Evolutionary conservation across 2,888 invertebrate genomes (phyloP).

Genomic region (Melikaiella ostensackeni): DNA sequence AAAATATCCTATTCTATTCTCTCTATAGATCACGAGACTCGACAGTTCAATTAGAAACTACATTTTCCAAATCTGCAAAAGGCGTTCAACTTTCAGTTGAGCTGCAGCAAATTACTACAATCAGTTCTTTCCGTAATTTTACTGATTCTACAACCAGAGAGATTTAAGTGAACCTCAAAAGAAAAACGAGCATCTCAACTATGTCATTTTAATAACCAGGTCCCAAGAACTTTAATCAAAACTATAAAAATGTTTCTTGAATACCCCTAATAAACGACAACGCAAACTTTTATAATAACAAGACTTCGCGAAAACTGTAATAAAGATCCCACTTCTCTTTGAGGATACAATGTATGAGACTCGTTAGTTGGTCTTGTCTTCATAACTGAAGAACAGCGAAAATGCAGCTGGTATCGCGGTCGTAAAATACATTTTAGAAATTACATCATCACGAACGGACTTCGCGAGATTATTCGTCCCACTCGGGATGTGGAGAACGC

Average conservation of each 20-base stretch:
- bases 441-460: conserved; percentile 36
- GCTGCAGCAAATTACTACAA: not conserved
- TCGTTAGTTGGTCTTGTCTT: conserved; percentile 16
- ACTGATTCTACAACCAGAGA: not conserved
- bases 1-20: no score
- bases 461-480: conserved; percentile 15
- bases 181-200: not conserved
- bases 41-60: no score
- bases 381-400: conserved; percentile 29
- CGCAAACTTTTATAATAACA: conserved; percentile 13
- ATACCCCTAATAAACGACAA: conserved; percentile 21
- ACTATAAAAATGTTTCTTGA: conserved; percentile 3
- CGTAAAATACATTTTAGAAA: conserved; percentile 39
- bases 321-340: conserved; percentile 10
- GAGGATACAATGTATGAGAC: conserved; percentile 31
- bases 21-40: no score
- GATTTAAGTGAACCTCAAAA: not conserved
- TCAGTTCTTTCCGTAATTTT: not conserved
- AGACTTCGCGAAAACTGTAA: conserved; percentile 8
- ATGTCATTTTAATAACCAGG: not conserved
- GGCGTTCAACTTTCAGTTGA: not conserved
- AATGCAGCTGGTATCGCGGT: conserved; percentile 33
- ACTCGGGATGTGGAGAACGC: conserved; percentile 15
- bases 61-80: no score
- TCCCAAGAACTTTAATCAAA: not conserved